Base-by-base conservation (phyloP, 2,888 invertebrate species). In the Cloeon dipterum region DNA sequence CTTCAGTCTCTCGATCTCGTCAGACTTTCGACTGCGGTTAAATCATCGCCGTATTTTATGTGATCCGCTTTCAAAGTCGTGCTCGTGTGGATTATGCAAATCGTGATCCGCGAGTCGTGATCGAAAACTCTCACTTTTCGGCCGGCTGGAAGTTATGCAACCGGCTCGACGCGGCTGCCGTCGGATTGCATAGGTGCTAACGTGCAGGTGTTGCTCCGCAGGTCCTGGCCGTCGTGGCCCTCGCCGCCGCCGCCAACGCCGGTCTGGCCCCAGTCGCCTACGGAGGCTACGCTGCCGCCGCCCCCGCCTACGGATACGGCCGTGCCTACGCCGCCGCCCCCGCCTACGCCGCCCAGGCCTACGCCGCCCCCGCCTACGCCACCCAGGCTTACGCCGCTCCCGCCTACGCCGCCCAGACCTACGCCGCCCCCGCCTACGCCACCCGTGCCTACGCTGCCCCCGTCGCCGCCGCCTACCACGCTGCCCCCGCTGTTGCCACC, bases 321-420 rank as follows among this genome's bases (percentile, higher is more conserved):
- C 13, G 13, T n/a, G n/a, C n/a, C 23, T 8, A n/a, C 10, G 21
- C 21, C 10, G 29, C 29, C 29, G 29, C 29, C 29, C 29, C 29
- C 5, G 29, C 16, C 7, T n/a, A n/a, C 5, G 29, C 29, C n/a
- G 21, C 21, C 21, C n/a, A n/a, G n/a, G n/a, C n/a, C n/a, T 21
- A 21, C 10, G 29, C 29, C n/a, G 29, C 29, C 8, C 29, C 29
- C 5, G 29, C 29, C n/a, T 29, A 29, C 14, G 29, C 29, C 16
- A n/a, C 33, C 33, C n/a, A 33, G n/a, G n/a, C n/a, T n/a, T n/a
- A 26, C 21, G 13, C 37, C 14, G 10, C 17, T 14, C 37, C 37
- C 26, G 10, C 16, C 20, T 16, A 17, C 26, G 36, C 36, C 14
- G 26, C 36, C 14, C 20, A n/a, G n/a, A n/a, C n/a, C n/a, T n/a